Percentiles rank a stretch among this genome's conserved stretches.
phyloP scores from a whole-genome alignment of 1,140 invertebrate genomes.

The Drosophila lini region DNA sequence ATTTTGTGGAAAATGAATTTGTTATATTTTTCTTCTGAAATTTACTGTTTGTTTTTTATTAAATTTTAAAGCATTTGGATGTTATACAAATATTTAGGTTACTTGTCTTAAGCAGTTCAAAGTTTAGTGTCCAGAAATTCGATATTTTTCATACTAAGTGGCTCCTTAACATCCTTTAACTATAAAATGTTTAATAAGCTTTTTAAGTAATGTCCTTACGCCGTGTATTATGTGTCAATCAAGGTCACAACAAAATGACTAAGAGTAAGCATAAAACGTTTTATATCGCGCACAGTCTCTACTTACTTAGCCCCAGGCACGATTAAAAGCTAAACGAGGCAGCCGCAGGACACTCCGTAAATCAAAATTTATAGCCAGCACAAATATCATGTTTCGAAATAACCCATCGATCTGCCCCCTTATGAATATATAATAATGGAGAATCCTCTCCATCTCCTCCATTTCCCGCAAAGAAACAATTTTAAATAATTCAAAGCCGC shows the following conservation, averaged over 20 bases:
- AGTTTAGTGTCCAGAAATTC: not conserved
- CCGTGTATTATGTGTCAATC: not conserved
- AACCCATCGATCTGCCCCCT: conserved; percentile 36
- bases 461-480: conserved; percentile 60
- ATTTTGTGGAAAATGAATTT: not conserved
- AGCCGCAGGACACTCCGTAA: conserved; percentile 15
- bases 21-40: not conserved
- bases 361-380: conserved; percentile 30
- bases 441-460: conserved; percentile 19
- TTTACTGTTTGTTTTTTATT: not conserved
- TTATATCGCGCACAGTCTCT: not conserved
- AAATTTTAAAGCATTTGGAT: no score
- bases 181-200: not conserved
- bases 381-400: conserved; percentile 31
- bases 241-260: not conserved
- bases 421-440: conserved; percentile 59
- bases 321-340: conserved; percentile 50
- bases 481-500: conserved; percentile 79
- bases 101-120: no score
- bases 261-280: not conserved
- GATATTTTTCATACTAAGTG: not conserved
- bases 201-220: not conserved
- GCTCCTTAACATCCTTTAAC: no score
- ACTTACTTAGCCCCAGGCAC: conserved; percentile 6
- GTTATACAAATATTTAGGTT: no score